Conservation (phyloP, 2,888 invertebrate genomes). For the Limnephilus marmoratus region DNA sequence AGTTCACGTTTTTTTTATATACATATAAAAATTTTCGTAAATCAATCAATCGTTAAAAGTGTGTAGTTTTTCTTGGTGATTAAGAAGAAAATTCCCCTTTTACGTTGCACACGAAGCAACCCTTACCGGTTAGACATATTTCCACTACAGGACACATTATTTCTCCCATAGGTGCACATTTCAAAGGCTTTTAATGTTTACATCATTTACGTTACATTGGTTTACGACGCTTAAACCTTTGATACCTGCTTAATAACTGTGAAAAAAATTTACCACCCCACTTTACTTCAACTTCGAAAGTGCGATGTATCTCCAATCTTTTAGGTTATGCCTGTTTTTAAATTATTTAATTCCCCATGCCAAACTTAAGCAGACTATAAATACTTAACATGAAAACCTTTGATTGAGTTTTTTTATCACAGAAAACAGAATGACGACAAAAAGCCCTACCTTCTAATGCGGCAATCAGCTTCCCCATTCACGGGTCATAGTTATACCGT, state of each 20-base stretch:
- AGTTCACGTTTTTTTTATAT: too few species aligned
- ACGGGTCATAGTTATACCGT: too few species aligned
- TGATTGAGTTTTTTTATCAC: too few species aligned
- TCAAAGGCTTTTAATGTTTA: not conserved
- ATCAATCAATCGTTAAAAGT: too few species aligned
- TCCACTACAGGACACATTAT: not conserved
- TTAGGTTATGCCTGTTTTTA: not conserved
- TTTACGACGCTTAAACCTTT: not conserved
- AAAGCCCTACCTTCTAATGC: too few species aligned
- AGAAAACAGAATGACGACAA: too few species aligned
- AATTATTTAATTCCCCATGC: not conserved
- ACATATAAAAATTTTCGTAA: too few species aligned
- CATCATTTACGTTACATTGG: not conserved
- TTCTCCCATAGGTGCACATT: too few species aligned
- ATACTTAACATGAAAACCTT: too few species aligned
- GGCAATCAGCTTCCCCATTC: too few species aligned
- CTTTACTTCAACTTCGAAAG: not conserved
- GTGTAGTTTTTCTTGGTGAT: not conserved
- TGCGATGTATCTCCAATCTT: not conserved
- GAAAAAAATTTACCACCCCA: not conserved
- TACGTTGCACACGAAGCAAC: not conserved
- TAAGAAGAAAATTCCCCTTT: not conserved
- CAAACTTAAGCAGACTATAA: too few species aligned
- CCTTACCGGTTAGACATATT: not conserved
- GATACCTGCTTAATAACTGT: not conserved